Conservation (phyloP, 2,113 vertebrate species). For the Fregetta grallaria region DNA sequence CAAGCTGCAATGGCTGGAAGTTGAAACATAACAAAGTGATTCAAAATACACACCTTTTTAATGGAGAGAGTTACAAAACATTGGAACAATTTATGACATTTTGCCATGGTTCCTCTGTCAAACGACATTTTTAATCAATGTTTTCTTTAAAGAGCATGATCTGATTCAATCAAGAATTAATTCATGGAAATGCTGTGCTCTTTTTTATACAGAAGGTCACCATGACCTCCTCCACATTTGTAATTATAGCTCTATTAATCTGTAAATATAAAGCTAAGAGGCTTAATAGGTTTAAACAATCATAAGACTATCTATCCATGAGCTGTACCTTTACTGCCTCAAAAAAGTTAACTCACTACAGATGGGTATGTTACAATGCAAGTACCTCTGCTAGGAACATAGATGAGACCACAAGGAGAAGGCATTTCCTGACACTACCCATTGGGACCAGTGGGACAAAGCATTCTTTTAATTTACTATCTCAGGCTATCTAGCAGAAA, state of each 20-base stretch:
- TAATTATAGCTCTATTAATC: slow-evolving; percentile 36
- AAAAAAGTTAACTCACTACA: not conserved
- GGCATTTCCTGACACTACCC: not conserved
- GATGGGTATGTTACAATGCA: not conserved
- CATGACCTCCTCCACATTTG: not conserved
- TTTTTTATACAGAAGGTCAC: not conserved
- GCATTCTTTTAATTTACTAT: not conserved
- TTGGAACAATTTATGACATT: not conserved
- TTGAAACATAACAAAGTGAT: not conserved
- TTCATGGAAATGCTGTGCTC: not conserved
- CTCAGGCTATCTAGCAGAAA: not conserved
- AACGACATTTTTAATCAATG: not conserved
- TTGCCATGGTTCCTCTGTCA: not conserved
- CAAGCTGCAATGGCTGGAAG: not conserved
- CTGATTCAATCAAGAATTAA: slow-evolving; percentile 19
- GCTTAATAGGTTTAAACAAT: slow-evolving; percentile 9
- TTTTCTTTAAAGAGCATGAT: not conserved
- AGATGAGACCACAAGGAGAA: not conserved
- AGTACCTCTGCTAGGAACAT: not conserved
- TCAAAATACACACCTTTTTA: not conserved
- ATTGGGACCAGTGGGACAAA: not conserved
- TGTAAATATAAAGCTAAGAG: not conserved
- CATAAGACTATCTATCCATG: not conserved
- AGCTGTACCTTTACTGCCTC: not conserved
- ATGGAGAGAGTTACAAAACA: not conserved